Base-by-base conservation (phyloP, 1,140 invertebrate species). In the Monochamus saltuarius region DNA sequence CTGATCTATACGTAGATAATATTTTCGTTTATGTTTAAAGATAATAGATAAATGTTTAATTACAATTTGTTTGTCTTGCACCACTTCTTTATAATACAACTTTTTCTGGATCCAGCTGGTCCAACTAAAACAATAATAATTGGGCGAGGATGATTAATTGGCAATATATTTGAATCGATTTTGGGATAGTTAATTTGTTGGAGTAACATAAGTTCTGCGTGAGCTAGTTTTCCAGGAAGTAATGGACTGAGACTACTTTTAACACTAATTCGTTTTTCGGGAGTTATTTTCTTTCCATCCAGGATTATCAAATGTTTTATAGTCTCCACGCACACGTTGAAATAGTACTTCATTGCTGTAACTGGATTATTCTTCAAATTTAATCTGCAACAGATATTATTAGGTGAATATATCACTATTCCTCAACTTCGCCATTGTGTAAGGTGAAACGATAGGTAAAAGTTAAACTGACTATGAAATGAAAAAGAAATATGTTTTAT, bases 121-220 rank as follows among this genome's bases (percentile, higher is more conserved):
- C 71, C 69, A 0, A 73, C 67, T 9, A 73, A 22, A 11, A 71
- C 55, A 39, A 73, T 67, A n/a, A 71, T 57, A 10, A 62, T 61
- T 11, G 60, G 52, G 6, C 62, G 57, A 11, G 67, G 59, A 17
- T 47, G 45, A 17, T 62, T 61, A 38, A 61, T 64, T 13, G 71
- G 67, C 8, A 63, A 39, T n/a, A 68, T 43, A 34, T 55, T 56
- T 10, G 51, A 29, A 16, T 56, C 56, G 10, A 68, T 56, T 10
- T 54, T 22, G 1, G 69, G 67, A 17, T 43, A 35, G 22, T 66
- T 68, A 16, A 62, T 40, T 38, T 50, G 35, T 19, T 56, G 51
- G 13, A 64, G 29, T 8, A 61, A 34, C 8, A 61, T 13, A n/a
- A 53, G 52, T 42, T 61, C 49, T 35, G 36, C 8, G 2, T 13